Percentiles rank a stretch among this genome's conserved stretches.
Conservation (phyloP, 1,140 invertebrate genomes). For the Linepithema humile region DNA sequence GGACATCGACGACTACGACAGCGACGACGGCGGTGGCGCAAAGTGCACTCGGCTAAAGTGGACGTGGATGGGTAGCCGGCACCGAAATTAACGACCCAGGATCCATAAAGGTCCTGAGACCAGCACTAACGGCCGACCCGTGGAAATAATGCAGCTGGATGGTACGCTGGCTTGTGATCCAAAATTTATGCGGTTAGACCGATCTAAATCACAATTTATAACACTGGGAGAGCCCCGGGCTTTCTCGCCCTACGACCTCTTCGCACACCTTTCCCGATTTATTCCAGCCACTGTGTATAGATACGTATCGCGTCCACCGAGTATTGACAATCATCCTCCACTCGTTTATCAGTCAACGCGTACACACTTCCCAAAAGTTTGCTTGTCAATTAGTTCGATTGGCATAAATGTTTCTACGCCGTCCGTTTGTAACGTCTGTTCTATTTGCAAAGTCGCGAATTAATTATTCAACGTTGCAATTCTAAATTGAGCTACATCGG, state of each 20-base stretch:
- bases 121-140: conserved; percentile 66
- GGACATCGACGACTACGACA: neutral
- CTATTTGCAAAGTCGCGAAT: neutral
- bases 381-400: too few species aligned
- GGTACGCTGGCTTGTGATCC: conserved; percentile 51
- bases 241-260: neutral
- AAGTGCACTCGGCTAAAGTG: conserved; percentile 66
- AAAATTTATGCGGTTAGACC: conserved; percentile 76
- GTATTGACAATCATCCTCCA: neutral
- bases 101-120: conserved; percentile 72
- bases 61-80: conserved; percentile 69
- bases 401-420: too few species aligned
- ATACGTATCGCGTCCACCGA: neutral
- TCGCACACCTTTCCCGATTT: conserved; percentile 14
- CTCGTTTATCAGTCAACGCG: conserved; percentile 20
- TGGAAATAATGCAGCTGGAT: conserved; percentile 75
- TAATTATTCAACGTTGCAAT: neutral
- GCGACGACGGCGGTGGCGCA: conserved; percentile 42
- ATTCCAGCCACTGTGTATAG: conserved; percentile 2
- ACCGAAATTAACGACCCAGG: conserved; percentile 75
- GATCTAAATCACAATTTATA: conserved; percentile 74
- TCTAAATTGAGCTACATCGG: neutral
- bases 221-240: neutral
- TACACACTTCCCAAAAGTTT: too few species aligned
- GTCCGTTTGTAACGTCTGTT: neutral